Base-by-base conservation (phyloP, 2,888 invertebrate genomes). In the Phaonia tiefii region DNA sequence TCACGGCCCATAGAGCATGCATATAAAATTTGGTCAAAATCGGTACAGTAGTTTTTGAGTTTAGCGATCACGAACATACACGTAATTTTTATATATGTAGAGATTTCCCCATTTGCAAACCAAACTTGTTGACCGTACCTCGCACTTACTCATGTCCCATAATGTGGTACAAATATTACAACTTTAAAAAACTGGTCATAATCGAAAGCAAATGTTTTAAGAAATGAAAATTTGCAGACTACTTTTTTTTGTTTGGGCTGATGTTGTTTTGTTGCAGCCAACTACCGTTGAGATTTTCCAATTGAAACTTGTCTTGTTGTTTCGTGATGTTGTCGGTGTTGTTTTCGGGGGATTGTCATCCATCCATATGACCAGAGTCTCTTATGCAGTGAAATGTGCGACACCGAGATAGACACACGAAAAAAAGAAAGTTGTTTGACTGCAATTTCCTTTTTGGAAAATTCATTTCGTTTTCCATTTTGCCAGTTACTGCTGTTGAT, bases 361-460 rank as follows among this genome's bases (percentile, higher is more conserved):
- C 54, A 39, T 67, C 67, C 17, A 70, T 79, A 71, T 75, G 75
- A 67, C 79, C 69, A 56, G 69, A 67, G 49, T 26, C 58, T 56
- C 42, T 56, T 31, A 13, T 25, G 37, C 66, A 5, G 26, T 26
- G 60, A 31, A 67, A 60, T 39, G 37, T 31, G 17, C 17, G 60
- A 60, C 60, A 60, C 56, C 25, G 20, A 22, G 20, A 22, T 25
- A 56, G 22, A 15, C n/a, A n/a, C 8, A 39, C 17, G 39, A 60
- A 73, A 58, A 79, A 80, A 78, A 81, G 80, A 81, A 81, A 81
- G 80, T 81, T 78, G 80, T 75, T 78, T 75, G 80, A 78, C 77
- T 78, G 80, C 78, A 78, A 81, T 81, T 81, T 81, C 80, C 80
- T 81, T 80, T 74, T 70, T 73, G 42, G 15, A 54, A 69, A 42